Evolutionary conservation across 2,113 vertebrate species (phyloP).

Genomic region (Tonatia bakeri): DNA sequence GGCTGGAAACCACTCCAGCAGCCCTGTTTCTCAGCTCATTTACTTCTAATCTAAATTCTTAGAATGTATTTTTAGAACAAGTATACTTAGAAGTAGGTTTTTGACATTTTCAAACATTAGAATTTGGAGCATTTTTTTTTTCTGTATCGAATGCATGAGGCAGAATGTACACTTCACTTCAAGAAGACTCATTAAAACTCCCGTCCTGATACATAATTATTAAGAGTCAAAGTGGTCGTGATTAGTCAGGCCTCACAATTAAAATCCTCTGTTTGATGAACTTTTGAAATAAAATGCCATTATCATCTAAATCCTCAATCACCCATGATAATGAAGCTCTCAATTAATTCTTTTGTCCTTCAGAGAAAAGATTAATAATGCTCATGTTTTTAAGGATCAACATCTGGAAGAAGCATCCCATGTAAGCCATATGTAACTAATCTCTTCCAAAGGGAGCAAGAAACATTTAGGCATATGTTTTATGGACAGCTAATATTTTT

Average conservation of each 20-base stretch:
- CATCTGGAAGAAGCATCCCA: conserved; percentile 46
- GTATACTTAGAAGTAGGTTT: conserved; percentile 61
- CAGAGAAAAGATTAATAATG: conserved; percentile 61
- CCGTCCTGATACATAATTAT: conserved; percentile 58
- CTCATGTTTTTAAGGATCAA: conserved; percentile 40
- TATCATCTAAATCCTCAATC: conserved; percentile 56
- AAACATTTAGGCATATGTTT: conserved; percentile 54
- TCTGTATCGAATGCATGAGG: conserved; percentile 50
- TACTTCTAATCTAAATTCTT: conserved; percentile 44
- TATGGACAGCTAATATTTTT: conserved; percentile 57
- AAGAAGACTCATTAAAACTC: conserved; percentile 64
- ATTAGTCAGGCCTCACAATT: conserved; percentile 68
- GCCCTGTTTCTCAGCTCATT: neutral
- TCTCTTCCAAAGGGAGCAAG: conserved; percentile 35
- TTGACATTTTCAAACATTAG: conserved; percentile 66
- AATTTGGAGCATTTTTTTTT: conserved; percentile 28
- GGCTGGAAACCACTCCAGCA: neutral
- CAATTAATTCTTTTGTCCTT: conserved; percentile 69
- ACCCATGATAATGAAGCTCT: conserved; percentile 62
- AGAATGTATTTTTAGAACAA: conserved; percentile 53
- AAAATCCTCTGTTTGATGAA: conserved; percentile 68
- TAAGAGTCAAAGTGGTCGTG: conserved; percentile 61
- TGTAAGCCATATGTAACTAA: conserved; percentile 46
- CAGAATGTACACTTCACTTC: conserved; percentile 51
- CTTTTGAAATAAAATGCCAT: conserved; percentile 70